These are phyloP conservation scores for Pocillopora verrucosa DNA, from an alignment of 64 coral and sea anemone genomes.

Conservation along the genomic window DNA sequence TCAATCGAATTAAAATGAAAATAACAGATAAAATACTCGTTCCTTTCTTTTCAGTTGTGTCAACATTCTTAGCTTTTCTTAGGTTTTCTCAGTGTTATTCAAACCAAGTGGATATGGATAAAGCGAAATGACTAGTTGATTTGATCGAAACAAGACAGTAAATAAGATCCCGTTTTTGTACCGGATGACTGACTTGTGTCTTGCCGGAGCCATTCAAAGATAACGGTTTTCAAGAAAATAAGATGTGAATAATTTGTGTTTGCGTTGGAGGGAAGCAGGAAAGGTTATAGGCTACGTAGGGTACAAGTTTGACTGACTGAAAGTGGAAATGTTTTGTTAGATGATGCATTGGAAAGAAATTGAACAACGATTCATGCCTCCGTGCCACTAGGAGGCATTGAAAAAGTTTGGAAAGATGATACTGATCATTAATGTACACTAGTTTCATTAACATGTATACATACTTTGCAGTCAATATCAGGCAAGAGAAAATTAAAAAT, in stretches of 20 bases:
- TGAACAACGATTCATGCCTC: not conserved
- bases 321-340: not conserved
- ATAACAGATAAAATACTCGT: not conserved
- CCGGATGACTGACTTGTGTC: not conserved
- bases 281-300: not conserved
- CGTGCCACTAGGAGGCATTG: not conserved
- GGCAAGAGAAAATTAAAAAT: not conserved
- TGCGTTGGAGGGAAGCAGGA: not conserved
- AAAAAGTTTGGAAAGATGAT: not conserved
- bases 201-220: not conserved
- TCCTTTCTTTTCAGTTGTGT: conserved; percentile 3
- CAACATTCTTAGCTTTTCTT: not conserved
- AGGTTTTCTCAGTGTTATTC: not conserved
- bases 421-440: not conserved
- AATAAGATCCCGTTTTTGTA: not conserved
- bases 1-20: not conserved
- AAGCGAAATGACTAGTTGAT: not conserved
- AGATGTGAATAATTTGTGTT: not conserved
- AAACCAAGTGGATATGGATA: not conserved
- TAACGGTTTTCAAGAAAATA: not conserved
- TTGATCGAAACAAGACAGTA: not conserved
- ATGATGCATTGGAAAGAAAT: not conserved
- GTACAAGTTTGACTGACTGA: not conserved
- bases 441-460: not conserved
- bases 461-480: not conserved